Conservation (phyloP, 2,888 invertebrate genomes). For the Sericinus montela region DNA sequence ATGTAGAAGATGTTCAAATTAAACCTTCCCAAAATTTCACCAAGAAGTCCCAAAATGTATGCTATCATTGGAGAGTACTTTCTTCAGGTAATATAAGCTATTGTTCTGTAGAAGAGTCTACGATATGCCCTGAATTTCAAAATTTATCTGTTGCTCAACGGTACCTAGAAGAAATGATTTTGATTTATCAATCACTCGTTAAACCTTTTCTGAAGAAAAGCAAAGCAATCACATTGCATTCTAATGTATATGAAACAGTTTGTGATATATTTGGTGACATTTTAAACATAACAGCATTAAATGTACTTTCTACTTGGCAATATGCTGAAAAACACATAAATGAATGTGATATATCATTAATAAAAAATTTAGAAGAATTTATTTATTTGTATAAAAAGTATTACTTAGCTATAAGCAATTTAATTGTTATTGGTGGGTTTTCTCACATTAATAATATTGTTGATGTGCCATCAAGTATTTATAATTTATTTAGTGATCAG, state of each 20-base stretch:
- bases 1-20: conserved; percentile 39
- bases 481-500: conserved; percentile 78
- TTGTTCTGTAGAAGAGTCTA: conserved; percentile 60
- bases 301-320: conserved; percentile 84
- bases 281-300: conserved; percentile 83
- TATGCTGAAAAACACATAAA: conserved; percentile 83
- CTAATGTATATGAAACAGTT: conserved; percentile 81
- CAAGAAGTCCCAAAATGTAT: conserved; percentile 63
- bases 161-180: conserved; percentile 84
- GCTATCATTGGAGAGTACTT: conserved; percentile 70
- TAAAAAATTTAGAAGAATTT: conserved; percentile 85
- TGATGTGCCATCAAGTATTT: conserved; percentile 78
- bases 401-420: conserved; percentile 84
- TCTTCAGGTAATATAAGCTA: conserved; percentile 70
- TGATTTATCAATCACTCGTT: conserved; percentile 81
- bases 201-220: conserved; percentile 83
- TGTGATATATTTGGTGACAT: conserved; percentile 84
- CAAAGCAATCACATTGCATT: conserved; percentile 73
- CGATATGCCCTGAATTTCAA: conserved; percentile 65
- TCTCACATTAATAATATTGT: conserved; percentile 81
- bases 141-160: conserved; percentile 82
- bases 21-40: conserved; percentile 44
- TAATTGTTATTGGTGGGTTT: conserved; percentile 86
- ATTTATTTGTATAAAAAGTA: conserved; percentile 85
- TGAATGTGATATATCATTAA: conserved; percentile 83